Percentiles rank a stretch among this genome's conserved stretches.
Evolutionary conservation across 2,113 vertebrate species (phyloP).

Genomic region (Cochlearius cochlearius): DNA sequence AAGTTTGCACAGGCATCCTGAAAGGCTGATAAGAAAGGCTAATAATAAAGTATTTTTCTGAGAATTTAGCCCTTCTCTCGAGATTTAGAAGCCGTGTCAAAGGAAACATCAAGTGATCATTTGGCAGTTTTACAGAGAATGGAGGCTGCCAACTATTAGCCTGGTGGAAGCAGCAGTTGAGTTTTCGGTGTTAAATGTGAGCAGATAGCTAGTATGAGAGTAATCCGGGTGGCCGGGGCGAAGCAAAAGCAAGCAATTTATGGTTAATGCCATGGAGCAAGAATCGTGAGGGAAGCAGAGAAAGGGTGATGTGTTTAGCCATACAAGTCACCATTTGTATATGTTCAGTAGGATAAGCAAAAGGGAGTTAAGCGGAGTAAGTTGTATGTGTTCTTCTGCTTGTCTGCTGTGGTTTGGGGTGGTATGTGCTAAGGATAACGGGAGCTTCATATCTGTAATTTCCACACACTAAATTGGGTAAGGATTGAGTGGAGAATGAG

Average conservation of each 20-base stretch:
- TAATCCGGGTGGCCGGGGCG: fast-evolving
- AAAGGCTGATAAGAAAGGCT: not conserved
- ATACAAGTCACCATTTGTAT: not conserved
- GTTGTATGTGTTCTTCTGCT: not conserved
- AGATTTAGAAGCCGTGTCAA: not conserved
- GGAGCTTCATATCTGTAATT: not conserved
- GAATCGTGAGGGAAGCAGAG: not conserved
- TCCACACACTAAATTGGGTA: not conserved
- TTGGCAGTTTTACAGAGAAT: not conserved
- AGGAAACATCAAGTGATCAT: not conserved
- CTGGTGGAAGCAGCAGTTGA: not conserved
- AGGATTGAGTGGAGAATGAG: not conserved
- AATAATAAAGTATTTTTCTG: not conserved
- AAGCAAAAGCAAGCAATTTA: not conserved
- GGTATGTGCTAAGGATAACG: fast-evolving
- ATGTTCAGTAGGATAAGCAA: not conserved
- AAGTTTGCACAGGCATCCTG: not conserved
- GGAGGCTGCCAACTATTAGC: not conserved
- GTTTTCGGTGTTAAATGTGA: not conserved
- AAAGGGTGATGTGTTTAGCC: not conserved
- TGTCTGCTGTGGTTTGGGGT: not conserved
- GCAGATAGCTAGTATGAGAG: not conserved
- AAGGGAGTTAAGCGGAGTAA: not conserved
- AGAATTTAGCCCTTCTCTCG: not conserved
- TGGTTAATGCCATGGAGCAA: not conserved